Evolutionary conservation across 2,797 vertebrate species (phyloP).

Genomic region (Pseudomugil tenellus): DNA sequence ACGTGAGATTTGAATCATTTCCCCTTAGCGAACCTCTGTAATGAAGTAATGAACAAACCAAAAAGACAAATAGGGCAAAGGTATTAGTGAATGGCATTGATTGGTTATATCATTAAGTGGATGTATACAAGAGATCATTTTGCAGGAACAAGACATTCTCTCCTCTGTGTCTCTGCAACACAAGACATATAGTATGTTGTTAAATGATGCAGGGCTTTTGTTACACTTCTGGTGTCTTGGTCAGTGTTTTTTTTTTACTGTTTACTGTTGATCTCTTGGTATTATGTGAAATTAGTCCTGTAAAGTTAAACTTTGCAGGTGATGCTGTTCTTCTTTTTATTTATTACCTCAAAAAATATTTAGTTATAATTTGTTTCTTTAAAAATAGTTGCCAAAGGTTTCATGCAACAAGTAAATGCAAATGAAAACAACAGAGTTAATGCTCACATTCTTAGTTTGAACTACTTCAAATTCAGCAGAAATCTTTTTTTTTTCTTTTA

Average conservation of each 20-base stretch:
- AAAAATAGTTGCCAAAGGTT: neutral
- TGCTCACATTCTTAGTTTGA: slow-evolving; percentile 5
- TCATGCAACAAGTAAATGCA: neutral
- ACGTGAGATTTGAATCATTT: slow-evolving; percentile 41
- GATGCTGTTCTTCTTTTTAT: no score
- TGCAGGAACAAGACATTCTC: slow-evolving; percentile 50
- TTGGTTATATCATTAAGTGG: slow-evolving; percentile 64
- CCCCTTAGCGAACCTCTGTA: slow-evolving; percentile 43
- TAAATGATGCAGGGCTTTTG: slow-evolving; percentile 36
- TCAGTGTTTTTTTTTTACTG: neutral
- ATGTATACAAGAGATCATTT: slow-evolving; percentile 69
- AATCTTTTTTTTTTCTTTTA: slow-evolving; percentile 8
- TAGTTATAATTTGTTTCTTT: neutral
- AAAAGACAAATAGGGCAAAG: slow-evolving; percentile 63
- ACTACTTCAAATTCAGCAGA: slow-evolving; percentile 18
- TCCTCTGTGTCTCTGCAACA: slow-evolving; percentile 44
- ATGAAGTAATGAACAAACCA: slow-evolving; percentile 64
- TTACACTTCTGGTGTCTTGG: slow-evolving; percentile 10
- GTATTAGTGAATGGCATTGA: slow-evolving; percentile 69
- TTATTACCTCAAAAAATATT: neutral
- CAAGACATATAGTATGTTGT: slow-evolving; percentile 35
- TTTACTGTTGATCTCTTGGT: neutral
- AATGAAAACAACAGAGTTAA: no score
- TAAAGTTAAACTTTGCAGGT: neutral
- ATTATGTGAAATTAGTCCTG: neutral